A percentile compares a stretch with the other conserved stretches of the same genome.
Evolutionary conservation across 2,113 vertebrate genomes (phyloP).

Genomic region (Corythoichthys intestinalis): DNA sequence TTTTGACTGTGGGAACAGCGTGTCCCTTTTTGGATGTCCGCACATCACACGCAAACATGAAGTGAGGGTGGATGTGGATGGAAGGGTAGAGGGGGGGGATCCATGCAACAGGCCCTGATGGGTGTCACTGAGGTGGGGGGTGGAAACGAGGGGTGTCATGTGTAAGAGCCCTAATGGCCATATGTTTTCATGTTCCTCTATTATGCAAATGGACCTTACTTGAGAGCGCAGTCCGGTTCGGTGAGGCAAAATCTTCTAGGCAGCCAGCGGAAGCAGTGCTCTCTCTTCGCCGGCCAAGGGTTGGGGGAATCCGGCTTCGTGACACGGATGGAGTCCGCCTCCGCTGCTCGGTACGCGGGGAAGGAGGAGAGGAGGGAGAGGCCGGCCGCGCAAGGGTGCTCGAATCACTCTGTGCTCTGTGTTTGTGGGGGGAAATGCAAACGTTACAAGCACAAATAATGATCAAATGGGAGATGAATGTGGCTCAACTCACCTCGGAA

Average conservation of each 20-base stretch:
- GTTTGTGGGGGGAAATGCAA: slow-evolving; percentile 6
- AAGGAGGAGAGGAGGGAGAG: slow-evolving; percentile 24
- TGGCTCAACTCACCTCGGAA: slow-evolving; percentile 71
- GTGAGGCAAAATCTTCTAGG: slow-evolving; percentile 46
- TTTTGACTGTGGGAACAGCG: slow-evolving; percentile 71
- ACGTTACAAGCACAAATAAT: slow-evolving; percentile 27
- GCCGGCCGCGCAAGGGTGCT: background rate
- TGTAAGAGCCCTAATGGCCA: slow-evolving; percentile 36
- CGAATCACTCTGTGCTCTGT: background rate
- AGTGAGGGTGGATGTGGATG: slow-evolving; percentile 1
- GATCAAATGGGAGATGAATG: slow-evolving; percentile 44
- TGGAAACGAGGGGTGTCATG: background rate
- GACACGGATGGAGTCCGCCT: slow-evolving; percentile 60
- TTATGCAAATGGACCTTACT: slow-evolving; percentile 54
- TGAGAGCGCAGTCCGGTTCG: slow-evolving; percentile 12
- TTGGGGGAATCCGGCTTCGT: slow-evolving; percentile 71
- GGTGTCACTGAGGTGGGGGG: slow-evolving; percentile 1
- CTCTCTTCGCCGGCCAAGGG: slow-evolving; percentile 58
- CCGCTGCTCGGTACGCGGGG: slow-evolving; percentile 38
- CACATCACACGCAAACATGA: slow-evolving; percentile 6
- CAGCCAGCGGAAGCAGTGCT: slow-evolving; percentile 45
- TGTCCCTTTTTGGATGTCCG: slow-evolving; percentile 57
- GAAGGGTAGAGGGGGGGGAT: background rate
- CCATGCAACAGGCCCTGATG: slow-evolving; percentile 42
- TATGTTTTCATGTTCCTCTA: slow-evolving; percentile 49